These are phyloP conservation scores for Hypolimnas misippus DNA, from an alignment of 2,888 invertebrate species.

Conservation along the genomic window DNA sequence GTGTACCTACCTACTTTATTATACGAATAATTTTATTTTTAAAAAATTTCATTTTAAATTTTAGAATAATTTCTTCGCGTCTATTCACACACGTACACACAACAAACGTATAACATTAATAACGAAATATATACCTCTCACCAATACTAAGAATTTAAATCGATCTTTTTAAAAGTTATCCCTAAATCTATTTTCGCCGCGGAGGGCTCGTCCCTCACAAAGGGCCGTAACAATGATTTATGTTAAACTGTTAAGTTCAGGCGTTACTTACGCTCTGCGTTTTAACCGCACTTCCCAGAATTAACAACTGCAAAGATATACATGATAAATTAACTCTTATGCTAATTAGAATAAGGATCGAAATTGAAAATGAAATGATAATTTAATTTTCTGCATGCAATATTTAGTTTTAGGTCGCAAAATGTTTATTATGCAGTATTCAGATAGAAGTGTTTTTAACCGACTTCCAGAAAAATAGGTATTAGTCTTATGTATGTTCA, in stretches of 20 bases:
- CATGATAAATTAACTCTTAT: slow-evolving; percentile 16
- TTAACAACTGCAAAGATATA: not conserved
- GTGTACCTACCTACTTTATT: too few species aligned
- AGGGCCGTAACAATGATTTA: slow-evolving; percentile 75
- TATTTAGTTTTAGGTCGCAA: not conserved
- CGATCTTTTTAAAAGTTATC: slow-evolving; percentile 23
- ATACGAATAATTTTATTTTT: too few species aligned
- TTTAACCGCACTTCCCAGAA: slow-evolving; percentile 35
- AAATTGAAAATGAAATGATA: not conserved
- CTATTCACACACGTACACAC: not conserved
- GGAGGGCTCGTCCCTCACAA: slow-evolving; percentile 64
- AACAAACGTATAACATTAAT: not conserved
- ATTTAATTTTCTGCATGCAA: not conserved
- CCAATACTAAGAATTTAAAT: slow-evolving; percentile 13
- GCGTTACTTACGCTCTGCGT: slow-evolving; percentile 46
- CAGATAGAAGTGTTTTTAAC: not conserved
- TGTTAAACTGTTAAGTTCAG: slow-evolving; percentile 56
- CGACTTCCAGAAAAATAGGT: too few species aligned
- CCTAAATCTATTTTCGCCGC: slow-evolving; percentile 52
- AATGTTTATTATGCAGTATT: slow-evolving; percentile 1
- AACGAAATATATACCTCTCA: not conserved
- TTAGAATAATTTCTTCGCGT: too few species aligned
- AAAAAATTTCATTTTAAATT: too few species aligned
- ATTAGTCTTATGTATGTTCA: too few species aligned
- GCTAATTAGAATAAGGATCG: not conserved